These are phyloP conservation scores for Drosophila leontia DNA, from an alignment of 1,140 invertebrate genomes.

Conservation along the genomic window DNA sequence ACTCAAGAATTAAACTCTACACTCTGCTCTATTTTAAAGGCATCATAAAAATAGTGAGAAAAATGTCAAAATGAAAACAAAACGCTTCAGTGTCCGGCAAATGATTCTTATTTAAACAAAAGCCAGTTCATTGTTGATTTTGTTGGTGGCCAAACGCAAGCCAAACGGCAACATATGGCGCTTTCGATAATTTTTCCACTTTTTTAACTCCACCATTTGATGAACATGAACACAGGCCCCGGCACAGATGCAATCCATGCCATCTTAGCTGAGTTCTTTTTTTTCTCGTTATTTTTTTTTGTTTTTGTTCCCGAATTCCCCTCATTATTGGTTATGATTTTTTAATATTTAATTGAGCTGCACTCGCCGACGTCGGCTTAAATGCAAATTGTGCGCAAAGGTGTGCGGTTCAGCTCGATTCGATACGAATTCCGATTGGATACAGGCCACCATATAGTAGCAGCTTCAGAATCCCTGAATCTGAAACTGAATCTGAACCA, in stretches of 20 bases:
- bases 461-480: background rate
- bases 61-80: slow-evolving; percentile 50
- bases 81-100: slow-evolving; percentile 42
- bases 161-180: slow-evolving; percentile 62
- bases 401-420: slow-evolving; percentile 62
- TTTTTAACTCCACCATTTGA: slow-evolving; percentile 35
- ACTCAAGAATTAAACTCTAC: background rate
- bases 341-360: slow-evolving; percentile 84
- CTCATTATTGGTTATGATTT: slow-evolving; percentile 71
- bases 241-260: slow-evolving; percentile 35
- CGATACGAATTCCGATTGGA: slow-evolving; percentile 14
- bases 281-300: background rate
- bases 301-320: slow-evolving; percentile 16
- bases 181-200: slow-evolving; percentile 61
- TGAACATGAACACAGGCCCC: slow-evolving; percentile 30
- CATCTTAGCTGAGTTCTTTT: slow-evolving; percentile 55
- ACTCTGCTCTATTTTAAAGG: slow-evolving; percentile 7
- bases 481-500: background rate
- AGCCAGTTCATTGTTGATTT: slow-evolving; percentile 68
- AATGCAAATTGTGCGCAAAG: slow-evolving; percentile 76
- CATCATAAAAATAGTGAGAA: slow-evolving; percentile 45
- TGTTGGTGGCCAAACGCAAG: slow-evolving; percentile 79
- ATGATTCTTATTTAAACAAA: slow-evolving; percentile 67
- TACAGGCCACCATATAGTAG: slow-evolving; percentile 8
- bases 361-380: slow-evolving; percentile 57